phyloP scores from a whole-genome alignment of 2,888 invertebrate species.

The Euplagia quadripunctaria region DNA sequence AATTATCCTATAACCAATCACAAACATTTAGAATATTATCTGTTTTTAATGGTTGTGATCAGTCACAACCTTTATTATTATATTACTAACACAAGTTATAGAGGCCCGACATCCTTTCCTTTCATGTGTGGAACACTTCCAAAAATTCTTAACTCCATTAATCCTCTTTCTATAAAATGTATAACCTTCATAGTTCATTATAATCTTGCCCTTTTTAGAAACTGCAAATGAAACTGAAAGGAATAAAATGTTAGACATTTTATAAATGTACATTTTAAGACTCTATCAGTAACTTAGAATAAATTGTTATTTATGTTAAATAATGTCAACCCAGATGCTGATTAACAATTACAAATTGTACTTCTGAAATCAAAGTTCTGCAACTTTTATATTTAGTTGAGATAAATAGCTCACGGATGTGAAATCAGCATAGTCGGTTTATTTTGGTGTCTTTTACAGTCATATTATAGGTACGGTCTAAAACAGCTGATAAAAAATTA shows the following conservation, averaged over 20 bases:
- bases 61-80: constrained; percentile 5
- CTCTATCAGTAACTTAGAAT: neutral
- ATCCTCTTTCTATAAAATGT: constrained; percentile 36
- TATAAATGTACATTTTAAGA: neutral
- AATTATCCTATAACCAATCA: neutral
- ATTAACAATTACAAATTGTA: neutral
- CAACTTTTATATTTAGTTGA: neutral
- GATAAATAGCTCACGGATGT: neutral
- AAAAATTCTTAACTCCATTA: constrained; percentile 21
- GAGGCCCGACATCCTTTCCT: constrained; percentile 34
- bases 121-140: constrained; percentile 43
- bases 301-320: neutral
- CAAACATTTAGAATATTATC: neutral
- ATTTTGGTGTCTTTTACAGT: too few relatives aligned
- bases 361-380: neutral
- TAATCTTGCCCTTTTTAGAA: constrained; percentile 37
- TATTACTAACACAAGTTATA: constrained; percentile 18
- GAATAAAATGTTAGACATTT: neutral
- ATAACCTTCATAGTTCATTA: constrained; percentile 43
- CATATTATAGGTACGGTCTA: too few relatives aligned
- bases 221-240: constrained; percentile 17
- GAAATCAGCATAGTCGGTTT: neutral
- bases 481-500: too few relatives aligned
- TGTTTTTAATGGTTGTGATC: constrained; percentile 24
- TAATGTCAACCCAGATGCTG: neutral